Conservation (phyloP, 2,113 vertebrate genomes). For the Marmota flaviventris region DNA sequence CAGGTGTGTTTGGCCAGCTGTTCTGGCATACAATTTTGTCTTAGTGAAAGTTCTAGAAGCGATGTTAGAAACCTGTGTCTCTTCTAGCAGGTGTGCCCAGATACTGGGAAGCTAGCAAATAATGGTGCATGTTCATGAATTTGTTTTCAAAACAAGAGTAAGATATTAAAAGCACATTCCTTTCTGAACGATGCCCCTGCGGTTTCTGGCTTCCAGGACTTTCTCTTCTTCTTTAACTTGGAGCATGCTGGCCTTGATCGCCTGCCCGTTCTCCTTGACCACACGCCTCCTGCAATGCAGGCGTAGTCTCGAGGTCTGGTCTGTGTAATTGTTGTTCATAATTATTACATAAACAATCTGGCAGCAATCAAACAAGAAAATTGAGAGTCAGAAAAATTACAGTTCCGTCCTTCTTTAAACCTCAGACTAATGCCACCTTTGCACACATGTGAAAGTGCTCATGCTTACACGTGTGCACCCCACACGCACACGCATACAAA, state of each 20-base stretch:
- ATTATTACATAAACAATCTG: neutral
- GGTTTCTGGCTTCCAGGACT: neutral
- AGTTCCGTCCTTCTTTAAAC: neutral
- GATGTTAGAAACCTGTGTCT: neutral
- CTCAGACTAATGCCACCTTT: neutral
- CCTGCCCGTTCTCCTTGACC: neutral
- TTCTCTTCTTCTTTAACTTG: neutral
- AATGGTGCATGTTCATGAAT: no score
- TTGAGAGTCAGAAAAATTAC: neutral
- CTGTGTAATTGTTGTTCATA: neutral
- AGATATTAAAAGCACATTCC: neutral
- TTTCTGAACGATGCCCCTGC: neutral
- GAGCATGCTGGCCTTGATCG: neutral
- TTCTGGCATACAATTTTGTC: no score
- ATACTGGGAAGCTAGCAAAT: rapidly evolving
- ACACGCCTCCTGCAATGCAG: no score
- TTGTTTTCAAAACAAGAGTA: neutral
- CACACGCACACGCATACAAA: rapidly evolving
- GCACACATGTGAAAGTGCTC: rapidly evolving
- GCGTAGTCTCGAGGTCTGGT: neutral
- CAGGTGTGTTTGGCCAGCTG: rapidly evolving
- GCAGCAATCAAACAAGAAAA: neutral
- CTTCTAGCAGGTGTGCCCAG: neutral
- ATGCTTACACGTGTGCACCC: neutral
- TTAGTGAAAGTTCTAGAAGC: neutral